Evolutionary conservation across 53 echinoderm and acorn worm genomes (phyloP).

Genomic region (Antedon mediterranea): DNA sequence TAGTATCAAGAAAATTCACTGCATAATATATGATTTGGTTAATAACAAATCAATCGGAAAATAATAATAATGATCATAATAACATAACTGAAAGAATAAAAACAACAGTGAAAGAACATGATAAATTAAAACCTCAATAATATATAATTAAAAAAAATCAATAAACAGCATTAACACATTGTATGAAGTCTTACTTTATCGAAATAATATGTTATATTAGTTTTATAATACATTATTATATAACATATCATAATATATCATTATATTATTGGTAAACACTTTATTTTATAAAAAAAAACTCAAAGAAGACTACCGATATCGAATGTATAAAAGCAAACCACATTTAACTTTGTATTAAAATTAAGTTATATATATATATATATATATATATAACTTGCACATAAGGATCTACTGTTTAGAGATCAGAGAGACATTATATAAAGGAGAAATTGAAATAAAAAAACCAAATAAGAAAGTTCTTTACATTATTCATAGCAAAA

Average conservation of each 20-base stretch:
- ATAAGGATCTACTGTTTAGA: neutral
- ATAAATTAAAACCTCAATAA: neutral
- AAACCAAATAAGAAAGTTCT: neutral
- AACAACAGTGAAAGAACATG: neutral
- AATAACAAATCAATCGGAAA: neutral
- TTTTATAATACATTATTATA: no score
- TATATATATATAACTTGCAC: no score
- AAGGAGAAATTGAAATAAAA: no score
- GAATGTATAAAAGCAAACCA: neutral
- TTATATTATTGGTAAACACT: neutral
- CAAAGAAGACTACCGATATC: neutral
- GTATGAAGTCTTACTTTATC: neutral
- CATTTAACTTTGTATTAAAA: neutral
- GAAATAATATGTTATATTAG: no score
- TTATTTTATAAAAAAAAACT: neutral
- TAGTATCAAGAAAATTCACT: neutral
- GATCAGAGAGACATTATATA: neutral
- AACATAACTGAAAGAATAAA: neutral
- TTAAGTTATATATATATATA: no score
- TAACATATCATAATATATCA: neutral
- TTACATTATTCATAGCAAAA: neutral
- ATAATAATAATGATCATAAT: neutral
- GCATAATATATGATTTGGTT: neutral
- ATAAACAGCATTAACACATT: neutral
- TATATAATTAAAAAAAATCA: neutral